phyloP scores from a whole-genome alignment of 2,113 vertebrate genomes.

The Noturus placidus region DNA sequence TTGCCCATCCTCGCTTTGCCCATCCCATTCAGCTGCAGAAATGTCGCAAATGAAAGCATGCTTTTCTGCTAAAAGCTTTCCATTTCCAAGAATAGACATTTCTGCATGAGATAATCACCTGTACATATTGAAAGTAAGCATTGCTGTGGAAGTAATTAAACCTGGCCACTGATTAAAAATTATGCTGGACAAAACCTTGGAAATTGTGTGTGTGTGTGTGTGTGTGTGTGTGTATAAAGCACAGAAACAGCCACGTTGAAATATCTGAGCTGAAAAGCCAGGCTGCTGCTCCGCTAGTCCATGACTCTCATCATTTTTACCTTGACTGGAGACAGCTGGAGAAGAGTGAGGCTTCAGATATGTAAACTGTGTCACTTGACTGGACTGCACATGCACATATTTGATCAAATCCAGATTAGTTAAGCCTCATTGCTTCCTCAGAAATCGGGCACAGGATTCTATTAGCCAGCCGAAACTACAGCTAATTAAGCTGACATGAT shows the following conservation, averaged over 20 bases:
- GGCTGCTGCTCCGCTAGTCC: neutral
- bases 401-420: constrained; percentile 62
- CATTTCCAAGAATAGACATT: neutral
- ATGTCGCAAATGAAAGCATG: neutral
- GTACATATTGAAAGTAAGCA: neutral
- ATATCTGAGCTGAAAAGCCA: constrained; percentile 5
- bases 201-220: too few species aligned
- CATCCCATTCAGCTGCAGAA: constrained; percentile 11
- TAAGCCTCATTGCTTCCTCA: constrained; percentile 51
- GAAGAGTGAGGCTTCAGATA: constrained; percentile 33
- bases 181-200: too few species aligned
- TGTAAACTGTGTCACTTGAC: constrained; percentile 39
- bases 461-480: constrained; percentile 53
- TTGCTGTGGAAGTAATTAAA: neutral
- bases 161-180: neutral
- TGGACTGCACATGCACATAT: constrained; percentile 48
- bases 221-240: too few species aligned
- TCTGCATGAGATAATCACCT: neutral
- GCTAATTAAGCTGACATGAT: constrained; percentile 57
- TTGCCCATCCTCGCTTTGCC: too few species aligned
- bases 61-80: neutral
- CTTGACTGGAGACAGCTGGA: constrained; percentile 2
- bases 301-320: neutral
- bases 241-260: neutral
- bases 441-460: constrained; percentile 56